A percentile compares a stretch with the other conserved stretches of the same genome.
Evolutionary conservation across 2,888 invertebrate genomes (phyloP).

Genomic region (Platycheirus rosarum): DNA sequence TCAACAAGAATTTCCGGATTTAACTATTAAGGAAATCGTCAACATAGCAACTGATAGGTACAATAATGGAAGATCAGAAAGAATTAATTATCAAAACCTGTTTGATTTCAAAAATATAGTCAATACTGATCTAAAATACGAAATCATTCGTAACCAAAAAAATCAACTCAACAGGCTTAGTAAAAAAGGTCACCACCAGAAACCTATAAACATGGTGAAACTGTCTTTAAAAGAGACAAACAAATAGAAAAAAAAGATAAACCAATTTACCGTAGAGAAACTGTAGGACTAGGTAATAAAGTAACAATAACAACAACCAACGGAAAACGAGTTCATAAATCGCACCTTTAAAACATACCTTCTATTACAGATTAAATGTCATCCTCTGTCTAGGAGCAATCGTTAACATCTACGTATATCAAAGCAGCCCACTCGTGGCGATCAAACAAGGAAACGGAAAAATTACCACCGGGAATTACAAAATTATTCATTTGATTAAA

Average conservation of each 20-base stretch:
- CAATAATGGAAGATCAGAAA: constrained; percentile 55
- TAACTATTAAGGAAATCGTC: too few species aligned
- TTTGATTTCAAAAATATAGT: background rate
- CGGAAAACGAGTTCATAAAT: constrained; percentile 19
- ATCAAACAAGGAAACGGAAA: constrained; percentile 52
- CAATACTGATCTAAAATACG: background rate
- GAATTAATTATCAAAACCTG: constrained; percentile 68
- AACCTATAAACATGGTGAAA: constrained; percentile 38
- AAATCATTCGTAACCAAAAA: constrained; percentile 38
- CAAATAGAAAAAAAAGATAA: constrained; percentile 48
- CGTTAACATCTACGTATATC: background rate
- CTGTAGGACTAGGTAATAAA: constrained; percentile 16
- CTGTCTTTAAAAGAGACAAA: constrained; percentile 55
- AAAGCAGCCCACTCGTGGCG: constrained; percentile 38
- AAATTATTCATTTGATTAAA: constrained; percentile 73
- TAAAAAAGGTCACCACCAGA: constrained; percentile 42
- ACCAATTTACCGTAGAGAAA: constrained; percentile 24
- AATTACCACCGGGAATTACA: constrained; percentile 53
- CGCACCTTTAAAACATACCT: constrained; percentile 11
- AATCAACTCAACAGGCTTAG: constrained; percentile 43
- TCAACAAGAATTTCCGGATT: too few species aligned
- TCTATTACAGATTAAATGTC: constrained; percentile 11
- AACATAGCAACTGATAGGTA: too few species aligned
- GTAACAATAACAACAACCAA: constrained; percentile 18
- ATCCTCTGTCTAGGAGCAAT: background rate